These are phyloP conservation scores for Andrena flavipes DNA, from an alignment of 2,888 invertebrate species.

Conservation along the genomic window DNA sequence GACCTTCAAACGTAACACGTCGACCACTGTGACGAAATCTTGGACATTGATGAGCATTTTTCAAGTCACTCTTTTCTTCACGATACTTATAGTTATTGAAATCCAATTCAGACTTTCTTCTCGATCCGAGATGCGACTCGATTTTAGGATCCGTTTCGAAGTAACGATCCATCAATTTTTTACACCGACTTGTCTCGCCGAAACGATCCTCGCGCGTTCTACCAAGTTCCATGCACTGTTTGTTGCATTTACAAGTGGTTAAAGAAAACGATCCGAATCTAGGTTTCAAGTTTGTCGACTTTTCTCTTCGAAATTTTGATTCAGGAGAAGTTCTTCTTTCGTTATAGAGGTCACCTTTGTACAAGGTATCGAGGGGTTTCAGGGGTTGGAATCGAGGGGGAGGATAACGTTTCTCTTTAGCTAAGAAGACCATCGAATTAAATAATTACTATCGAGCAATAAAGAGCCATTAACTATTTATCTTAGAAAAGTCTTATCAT, in stretches of 20 bases:
- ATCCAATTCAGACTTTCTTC: constrained; percentile 41
- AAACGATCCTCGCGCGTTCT: not conserved
- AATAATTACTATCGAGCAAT: no score
- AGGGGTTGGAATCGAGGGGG: constrained; percentile 34
- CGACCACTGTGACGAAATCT: constrained; percentile 21
- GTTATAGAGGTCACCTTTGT: not conserved
- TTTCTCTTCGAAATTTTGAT: not conserved
- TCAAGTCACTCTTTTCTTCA: not conserved
- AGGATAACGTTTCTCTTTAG: constrained; percentile 27
- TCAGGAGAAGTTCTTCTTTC: not conserved
- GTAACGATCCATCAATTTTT: not conserved
- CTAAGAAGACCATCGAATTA: constrained; percentile 30
- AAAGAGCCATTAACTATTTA: no score
- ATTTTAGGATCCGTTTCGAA: not conserved
- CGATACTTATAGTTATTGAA: not conserved
- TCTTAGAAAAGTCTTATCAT: no score
- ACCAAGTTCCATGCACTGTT: not conserved
- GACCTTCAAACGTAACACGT: constrained; percentile 40
- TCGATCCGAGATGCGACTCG: not conserved
- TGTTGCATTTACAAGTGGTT: not conserved
- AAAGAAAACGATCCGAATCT: constrained; percentile 40
- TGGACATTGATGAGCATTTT: not conserved
- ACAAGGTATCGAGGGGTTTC: constrained; percentile 4
- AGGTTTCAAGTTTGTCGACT: constrained; percentile 19
- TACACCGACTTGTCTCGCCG: not conserved